Conservation (phyloP, 2,888 invertebrate species). For the Crossocerus cetratus region DNA sequence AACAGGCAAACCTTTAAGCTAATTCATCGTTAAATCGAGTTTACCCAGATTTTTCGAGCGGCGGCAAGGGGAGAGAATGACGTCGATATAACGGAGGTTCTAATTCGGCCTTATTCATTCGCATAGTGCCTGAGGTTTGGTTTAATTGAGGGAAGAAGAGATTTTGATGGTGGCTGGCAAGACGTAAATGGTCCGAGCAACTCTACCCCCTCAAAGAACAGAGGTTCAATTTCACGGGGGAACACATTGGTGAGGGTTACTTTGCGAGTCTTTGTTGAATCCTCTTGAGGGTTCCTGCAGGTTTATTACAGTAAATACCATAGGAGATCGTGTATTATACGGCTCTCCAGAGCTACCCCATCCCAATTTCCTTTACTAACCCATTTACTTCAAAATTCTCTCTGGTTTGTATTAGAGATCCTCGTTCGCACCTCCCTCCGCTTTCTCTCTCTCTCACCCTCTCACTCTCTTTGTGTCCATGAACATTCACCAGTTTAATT, state of each 20-base stretch:
- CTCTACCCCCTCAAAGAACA: constrained; percentile 28
- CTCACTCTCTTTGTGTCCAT: constrained; percentile 16
- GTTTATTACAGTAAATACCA: constrained; percentile 53
- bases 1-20: no score
- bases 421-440: neutral
- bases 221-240: constrained; percentile 29
- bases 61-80: no score
- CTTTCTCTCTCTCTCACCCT: constrained; percentile 5
- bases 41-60: no score
- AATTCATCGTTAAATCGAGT: no score
- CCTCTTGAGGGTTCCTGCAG: constrained; percentile 1
- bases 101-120: neutral
- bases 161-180: neutral
- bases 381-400: no score
- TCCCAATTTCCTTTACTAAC: neutral
- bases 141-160: neutral
- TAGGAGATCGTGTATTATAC: constrained; percentile 18
- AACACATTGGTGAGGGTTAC: constrained; percentile 37
- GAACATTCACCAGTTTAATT: constrained; percentile 12
- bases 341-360: neutral
- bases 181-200: constrained; percentile 33
- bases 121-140: neutral
- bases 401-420: no score
- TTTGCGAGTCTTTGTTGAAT: constrained; percentile 41
- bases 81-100: no score